These are phyloP conservation scores for Apamea anceps DNA, from an alignment of 2,888 invertebrate genomes.

Conservation along the genomic window DNA sequence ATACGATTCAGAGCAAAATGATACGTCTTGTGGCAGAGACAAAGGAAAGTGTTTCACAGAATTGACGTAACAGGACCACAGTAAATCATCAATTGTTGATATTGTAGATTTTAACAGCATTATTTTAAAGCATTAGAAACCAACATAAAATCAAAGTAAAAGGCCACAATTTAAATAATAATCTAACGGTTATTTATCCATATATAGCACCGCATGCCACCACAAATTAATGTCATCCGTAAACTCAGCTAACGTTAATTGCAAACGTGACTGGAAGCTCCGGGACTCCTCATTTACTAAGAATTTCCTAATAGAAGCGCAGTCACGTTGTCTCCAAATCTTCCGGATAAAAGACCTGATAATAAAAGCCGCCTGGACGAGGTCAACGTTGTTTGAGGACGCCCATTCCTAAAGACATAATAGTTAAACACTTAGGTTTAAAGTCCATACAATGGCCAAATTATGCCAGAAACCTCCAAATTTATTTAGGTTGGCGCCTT, in stretches of 20 bases:
- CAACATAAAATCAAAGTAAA: constrained; percentile 3
- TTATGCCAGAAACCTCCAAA: constrained; percentile 55
- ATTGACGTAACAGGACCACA: neutral
- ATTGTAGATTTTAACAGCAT: neutral
- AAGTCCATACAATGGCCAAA: constrained; percentile 50
- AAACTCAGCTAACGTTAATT: constrained; percentile 58
- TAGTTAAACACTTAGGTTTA: constrained; percentile 51
- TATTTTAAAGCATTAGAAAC: neutral
- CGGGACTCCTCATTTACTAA: constrained; percentile 29
- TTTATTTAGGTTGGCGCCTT: constrained; percentile 41
- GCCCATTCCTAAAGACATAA: constrained; percentile 41
- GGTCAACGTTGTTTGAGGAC: constrained; percentile 44
- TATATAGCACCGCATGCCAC: constrained; percentile 17
- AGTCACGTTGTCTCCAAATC: constrained; percentile 50
- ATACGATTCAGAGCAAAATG: constrained; percentile 13
- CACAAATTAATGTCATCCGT: constrained; percentile 48
- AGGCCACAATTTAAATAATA: constrained; percentile 7
- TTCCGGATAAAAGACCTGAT: constrained; percentile 35
- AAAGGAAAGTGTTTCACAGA: constrained; percentile 25
- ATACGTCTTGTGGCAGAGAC: constrained; percentile 18
- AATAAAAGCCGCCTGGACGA: constrained; percentile 27
- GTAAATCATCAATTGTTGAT: neutral
- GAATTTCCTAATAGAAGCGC: constrained; percentile 29
- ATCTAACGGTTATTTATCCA: neutral
- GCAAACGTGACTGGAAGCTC: constrained; percentile 61